Percentiles rank a stretch among this genome's conserved stretches.
phyloP scores from a whole-genome alignment of 2,888 invertebrate species.

The Leptopilina myrica region DNA sequence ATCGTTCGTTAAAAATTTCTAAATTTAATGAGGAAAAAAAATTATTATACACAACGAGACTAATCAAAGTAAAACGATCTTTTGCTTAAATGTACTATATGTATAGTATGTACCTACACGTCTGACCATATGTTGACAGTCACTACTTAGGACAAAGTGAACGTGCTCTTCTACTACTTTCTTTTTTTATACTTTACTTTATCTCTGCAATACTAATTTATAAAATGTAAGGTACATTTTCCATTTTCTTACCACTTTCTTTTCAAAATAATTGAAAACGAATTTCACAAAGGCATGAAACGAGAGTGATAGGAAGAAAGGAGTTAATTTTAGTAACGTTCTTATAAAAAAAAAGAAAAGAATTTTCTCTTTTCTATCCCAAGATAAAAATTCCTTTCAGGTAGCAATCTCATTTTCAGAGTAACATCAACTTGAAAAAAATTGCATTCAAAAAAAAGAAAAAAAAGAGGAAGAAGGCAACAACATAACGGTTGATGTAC shows the following conservation, averaged over 20 bases:
- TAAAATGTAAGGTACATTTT: background rate
- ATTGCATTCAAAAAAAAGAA: background rate
- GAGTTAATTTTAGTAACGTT: constrained; percentile 6
- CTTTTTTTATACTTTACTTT: too few relatives aligned
- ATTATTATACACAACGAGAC: too few relatives aligned
- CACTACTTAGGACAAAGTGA: constrained; percentile 2
- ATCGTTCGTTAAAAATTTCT: too few relatives aligned
- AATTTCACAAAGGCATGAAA: background rate
- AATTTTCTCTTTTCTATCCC: background rate
- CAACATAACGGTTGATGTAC: background rate
- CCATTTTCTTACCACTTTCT: background rate
- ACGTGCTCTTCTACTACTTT: background rate
- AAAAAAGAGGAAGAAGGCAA: background rate
- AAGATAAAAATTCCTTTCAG: background rate
- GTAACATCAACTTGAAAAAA: background rate
- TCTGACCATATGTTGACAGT: background rate
- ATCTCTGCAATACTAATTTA: too few relatives aligned
- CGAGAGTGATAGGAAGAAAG: background rate
- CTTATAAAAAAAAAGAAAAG: background rate
- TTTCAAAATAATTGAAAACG: background rate
- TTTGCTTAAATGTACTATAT: background rate
- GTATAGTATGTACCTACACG: background rate
- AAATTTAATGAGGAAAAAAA: too few relatives aligned
- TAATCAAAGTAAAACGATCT: too few relatives aligned
- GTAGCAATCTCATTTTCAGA: constrained; percentile 1